These are phyloP conservation scores for Delphinapterus leucas DNA, from an alignment of 2,113 vertebrate species.

Conservation along the genomic window DNA sequence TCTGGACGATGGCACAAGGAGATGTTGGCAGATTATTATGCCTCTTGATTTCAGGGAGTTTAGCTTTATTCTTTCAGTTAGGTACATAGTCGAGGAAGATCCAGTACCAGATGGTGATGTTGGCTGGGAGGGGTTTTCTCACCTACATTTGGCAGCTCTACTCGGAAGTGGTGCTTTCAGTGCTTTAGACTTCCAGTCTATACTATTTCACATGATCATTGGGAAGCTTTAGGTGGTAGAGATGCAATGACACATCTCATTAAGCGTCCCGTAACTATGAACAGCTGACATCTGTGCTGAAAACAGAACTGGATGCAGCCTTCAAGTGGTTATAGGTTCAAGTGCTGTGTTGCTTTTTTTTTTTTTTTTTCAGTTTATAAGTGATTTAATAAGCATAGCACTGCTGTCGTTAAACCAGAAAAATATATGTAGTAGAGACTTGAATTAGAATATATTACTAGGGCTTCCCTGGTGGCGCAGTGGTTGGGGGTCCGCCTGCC, in stretches of 20 bases:
- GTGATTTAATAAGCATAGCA: not conserved
- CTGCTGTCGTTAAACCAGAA: not conserved
- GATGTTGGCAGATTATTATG: conserved; percentile 35
- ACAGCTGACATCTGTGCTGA: conserved; percentile 58
- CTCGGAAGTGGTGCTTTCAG: not conserved
- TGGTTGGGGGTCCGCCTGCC: too few relatives aligned
- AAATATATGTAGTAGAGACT: not conserved
- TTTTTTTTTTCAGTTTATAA: not conserved
- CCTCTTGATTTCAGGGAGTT: conserved; percentile 30
- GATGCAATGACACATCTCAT: not conserved
- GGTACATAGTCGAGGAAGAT: conserved; percentile 36
- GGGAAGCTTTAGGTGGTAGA: conserved; percentile 41
- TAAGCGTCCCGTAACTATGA: conserved; percentile 26
- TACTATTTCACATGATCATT: not conserved
- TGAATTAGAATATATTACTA: not conserved
- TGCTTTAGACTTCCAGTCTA: conserved; percentile 45
- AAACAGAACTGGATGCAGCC: not conserved
- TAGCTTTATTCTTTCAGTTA: conserved; percentile 46
- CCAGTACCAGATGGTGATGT: conserved; percentile 66
- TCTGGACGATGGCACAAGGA: not conserved
- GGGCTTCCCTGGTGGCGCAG: too few relatives aligned
- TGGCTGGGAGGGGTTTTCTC: conserved; percentile 66
- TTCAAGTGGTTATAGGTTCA: not conserved
- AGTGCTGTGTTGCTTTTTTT: not conserved
- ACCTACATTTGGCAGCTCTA: conserved; percentile 61